These are phyloP conservation scores for Macaca fascicularis DNA, from an alignment of 2,113 vertebrate genomes.

Conservation along the genomic window T2T-MFA8v1.1 NC_088375.1:207541001-207541500, in stretches of 20 bases:
- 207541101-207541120: background rate
- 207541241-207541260: background rate
- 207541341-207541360: background rate
- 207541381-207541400: background rate
- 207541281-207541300: background rate
- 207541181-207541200: background rate
- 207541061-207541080: background rate
- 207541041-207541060: background rate
- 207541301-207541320: background rate
- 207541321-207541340: background rate
- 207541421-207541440: background rate
- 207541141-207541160: background rate
- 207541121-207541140: background rate
- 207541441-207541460: background rate
- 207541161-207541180: background rate
- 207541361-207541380: background rate
- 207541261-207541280: conserved; percentile 9
- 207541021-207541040: background rate
- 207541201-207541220: conserved; percentile 3
- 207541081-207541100: background rate
- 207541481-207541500: background rate
- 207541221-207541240: background rate
- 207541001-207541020: background rate
- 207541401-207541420: background rate
- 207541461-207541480: background rate